Evolutionary conservation across 2,797 vertebrate species (phyloP), one percentile per base, ranked within the genome.

Genomic region (Micrastur ruficollis): DNA sequence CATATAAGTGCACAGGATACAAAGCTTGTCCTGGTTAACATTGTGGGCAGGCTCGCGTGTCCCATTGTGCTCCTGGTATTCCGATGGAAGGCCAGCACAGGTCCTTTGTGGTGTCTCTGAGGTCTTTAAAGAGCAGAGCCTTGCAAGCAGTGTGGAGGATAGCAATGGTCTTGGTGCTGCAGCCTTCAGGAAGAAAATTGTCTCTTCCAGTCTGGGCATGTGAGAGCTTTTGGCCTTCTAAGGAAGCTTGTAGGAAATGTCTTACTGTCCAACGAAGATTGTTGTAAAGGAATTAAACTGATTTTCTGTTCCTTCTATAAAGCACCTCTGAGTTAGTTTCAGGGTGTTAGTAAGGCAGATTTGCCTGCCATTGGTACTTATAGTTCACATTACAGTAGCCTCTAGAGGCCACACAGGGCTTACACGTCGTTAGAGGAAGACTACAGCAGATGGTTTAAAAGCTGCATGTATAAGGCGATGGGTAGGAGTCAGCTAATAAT

Each of bases 51-150:
- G 32, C 12, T 71, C 27, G 23, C 14, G 17, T 5, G 6, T 56
- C 27, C 19, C 8, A 4, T 6, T 74, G 32, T 3, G 12, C 14
- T 74, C 9, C 32, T 49, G 11, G 13, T 31, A 23, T 49, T 50
- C 2, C 2, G 3, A 14, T 29, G 36, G 42, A 46, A 65, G 32
- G 34, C 18, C 38, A 68, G 20, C 9, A 58, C 0, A 0, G 11
- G 7, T 11, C 34, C n/a, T 38, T 75, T 42, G 27, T 38, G 23
- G 16, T 26, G 8, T 52, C 36, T 75, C 46, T 31, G 31, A 29
- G 7, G 8, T 61, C n/a, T 86, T 59, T 26, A 52, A 47, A 61
- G 16, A 47, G 8, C 19, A 55, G 21, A 82, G 31, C 20, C 34
- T 55, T 68, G 25, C 27, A 75, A 27, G 12, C 17, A 6, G 14